Conservation (phyloP, 2,113 vertebrate genomes). For the Tapirus terrestris region DNA sequence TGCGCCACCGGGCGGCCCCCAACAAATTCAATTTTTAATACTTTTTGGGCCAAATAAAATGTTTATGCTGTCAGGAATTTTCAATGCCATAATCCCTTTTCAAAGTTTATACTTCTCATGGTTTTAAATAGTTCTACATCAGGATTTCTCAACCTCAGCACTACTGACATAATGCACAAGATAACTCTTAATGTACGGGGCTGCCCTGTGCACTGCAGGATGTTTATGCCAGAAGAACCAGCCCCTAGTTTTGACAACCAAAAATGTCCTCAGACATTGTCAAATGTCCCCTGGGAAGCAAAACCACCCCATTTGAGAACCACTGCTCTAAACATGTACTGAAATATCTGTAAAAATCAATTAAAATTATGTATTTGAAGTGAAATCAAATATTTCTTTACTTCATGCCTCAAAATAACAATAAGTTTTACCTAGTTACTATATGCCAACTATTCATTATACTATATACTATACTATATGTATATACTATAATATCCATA, state of each 20-base stretch:
- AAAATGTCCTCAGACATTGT: neutral
- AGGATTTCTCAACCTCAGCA: neutral
- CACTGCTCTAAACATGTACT: neutral
- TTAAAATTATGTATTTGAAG: neutral
- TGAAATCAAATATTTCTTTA: constrained; percentile 28
- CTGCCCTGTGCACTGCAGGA: neutral
- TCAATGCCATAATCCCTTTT: neutral
- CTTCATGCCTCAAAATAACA: neutral
- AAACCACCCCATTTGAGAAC: neutral
- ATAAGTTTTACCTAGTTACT: neutral
- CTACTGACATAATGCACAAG: neutral
- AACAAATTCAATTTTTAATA: neutral
- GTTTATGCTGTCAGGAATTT: neutral
- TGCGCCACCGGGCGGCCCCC: no score
- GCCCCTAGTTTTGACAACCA: neutral
- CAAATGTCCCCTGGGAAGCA: neutral
- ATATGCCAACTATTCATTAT: neutral
- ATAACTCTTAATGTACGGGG: neutral
- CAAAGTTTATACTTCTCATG: neutral
- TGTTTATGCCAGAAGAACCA: neutral
- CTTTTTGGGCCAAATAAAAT: neutral
- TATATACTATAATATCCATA: neutral
- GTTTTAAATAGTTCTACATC: constrained; percentile 16
- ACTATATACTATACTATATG: no score
- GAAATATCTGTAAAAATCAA: constrained; percentile 4